phyloP scores from a whole-genome alignment of 2,113 vertebrate species.

The Malurus alboscapulatus region DNA sequence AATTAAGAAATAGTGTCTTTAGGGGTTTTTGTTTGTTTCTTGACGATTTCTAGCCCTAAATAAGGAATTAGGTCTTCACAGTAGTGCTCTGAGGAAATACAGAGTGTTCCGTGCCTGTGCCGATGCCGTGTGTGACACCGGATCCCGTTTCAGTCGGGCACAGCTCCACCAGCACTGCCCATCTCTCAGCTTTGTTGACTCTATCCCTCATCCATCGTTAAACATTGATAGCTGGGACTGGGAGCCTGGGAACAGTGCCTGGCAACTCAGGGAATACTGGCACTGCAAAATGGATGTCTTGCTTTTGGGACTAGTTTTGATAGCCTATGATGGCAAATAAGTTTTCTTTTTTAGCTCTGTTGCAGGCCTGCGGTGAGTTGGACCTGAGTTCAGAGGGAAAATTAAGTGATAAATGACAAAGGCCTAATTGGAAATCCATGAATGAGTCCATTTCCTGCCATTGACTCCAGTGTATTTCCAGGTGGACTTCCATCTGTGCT shows the following conservation, averaged over 20 bases:
- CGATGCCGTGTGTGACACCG: background rate
- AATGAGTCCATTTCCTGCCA: background rate
- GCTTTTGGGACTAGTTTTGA: background rate
- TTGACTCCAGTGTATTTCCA: background rate
- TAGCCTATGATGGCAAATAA: background rate
- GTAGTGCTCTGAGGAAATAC: accelerated
- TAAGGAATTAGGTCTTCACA: background rate
- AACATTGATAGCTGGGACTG: background rate
- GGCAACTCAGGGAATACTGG: accelerated
- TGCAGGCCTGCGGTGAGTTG: background rate
- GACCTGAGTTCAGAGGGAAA: background rate
- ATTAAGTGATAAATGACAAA: background rate
- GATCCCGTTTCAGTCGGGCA: background rate
- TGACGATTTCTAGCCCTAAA: background rate
- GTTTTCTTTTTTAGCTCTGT: background rate
- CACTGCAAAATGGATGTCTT: accelerated
- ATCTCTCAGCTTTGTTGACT: background rate
- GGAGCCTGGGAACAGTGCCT: background rate
- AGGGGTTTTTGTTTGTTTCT: background rate
- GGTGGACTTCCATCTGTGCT: background rate
- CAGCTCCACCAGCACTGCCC: background rate
- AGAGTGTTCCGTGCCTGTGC: background rate
- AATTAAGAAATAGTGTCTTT: background rate
- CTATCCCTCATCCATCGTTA: background rate
- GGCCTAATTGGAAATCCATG: background rate